A percentile compares a stretch with the other conserved stretches of the same genome.
These are phyloP conservation scores for Amphilophus citrinellus DNA, from an alignment of 2,113 vertebrate genomes.

Conservation along the genomic window DNA sequence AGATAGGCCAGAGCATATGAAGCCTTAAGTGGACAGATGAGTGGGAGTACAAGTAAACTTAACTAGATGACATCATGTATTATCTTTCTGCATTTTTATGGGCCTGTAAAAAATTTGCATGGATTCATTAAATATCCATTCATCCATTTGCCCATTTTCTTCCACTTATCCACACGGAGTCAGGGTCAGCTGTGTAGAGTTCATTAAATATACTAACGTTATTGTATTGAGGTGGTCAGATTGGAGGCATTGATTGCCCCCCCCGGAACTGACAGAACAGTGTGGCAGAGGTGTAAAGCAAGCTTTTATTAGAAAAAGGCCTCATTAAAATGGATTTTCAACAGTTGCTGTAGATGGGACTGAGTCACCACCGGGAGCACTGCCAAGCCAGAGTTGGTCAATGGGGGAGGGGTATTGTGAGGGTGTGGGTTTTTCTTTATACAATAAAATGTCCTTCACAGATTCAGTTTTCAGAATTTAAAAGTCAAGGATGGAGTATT, in stretches of 20 bases:
- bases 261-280: not conserved
- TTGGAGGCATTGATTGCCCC: not conserved
- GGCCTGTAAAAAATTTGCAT: not conserved
- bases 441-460: not conserved
- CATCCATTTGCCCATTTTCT: too few species aligned
- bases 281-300: not conserved
- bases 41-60: too few species aligned
- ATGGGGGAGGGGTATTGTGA: not conserved
- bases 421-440: not conserved
- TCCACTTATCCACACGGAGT: too few species aligned
- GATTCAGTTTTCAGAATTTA: too few species aligned
- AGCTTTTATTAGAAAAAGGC: conserved; percentile 26
- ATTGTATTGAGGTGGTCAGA: not conserved
- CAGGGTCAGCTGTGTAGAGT: too few species aligned
- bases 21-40: too few species aligned
- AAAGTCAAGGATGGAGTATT: too few species aligned
- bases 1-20: not conserved
- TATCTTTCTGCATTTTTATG: not conserved
- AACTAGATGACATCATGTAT: not conserved
- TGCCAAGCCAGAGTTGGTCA: not conserved
- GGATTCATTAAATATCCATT: too few species aligned
- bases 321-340: conserved; percentile 26
- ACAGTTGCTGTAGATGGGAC: conserved; percentile 3
- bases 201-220: not conserved
- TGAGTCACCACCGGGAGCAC: conserved; percentile 2